phyloP scores from a whole-genome alignment of 2,113 vertebrate genomes.

The Leucopternis melanops region DNA sequence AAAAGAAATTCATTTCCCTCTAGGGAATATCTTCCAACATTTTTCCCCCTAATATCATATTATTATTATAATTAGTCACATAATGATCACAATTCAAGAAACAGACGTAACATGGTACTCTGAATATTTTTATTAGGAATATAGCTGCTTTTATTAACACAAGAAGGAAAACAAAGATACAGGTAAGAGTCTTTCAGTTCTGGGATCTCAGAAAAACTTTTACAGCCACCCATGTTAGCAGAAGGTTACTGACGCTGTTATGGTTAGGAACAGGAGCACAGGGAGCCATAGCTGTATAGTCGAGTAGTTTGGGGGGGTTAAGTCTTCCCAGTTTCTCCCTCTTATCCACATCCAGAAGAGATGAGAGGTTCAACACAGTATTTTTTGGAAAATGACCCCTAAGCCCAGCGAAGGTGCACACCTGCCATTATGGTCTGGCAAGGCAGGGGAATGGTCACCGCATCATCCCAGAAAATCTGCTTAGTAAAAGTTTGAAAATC shows the following conservation, averaged over 20 bases:
- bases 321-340: neutral
- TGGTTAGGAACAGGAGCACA: neutral
- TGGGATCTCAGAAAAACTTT: neutral
- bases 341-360: neutral
- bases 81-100: slow-evolving; percentile 47
- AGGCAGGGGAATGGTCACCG: neutral
- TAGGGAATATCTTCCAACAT: slow-evolving; percentile 71
- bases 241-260: neutral
- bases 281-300: neutral
- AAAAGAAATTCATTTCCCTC: slow-evolving; percentile 75
- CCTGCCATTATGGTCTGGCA: neutral
- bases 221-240: neutral
- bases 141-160: slow-evolving; percentile 9
- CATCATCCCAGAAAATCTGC: neutral
- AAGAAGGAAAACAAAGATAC: slow-evolving; percentile 30
- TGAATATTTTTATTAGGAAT: slow-evolving; percentile 53
- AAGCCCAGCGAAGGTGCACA: rapidly evolving
- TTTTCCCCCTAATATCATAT: slow-evolving; percentile 48
- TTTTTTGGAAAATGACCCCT: neutral
- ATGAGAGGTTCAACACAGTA: neutral
- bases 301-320: neutral
- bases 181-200: neutral
- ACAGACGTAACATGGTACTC: neutral
- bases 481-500: neutral
- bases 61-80: slow-evolving; percentile 67